phyloP scores from a whole-genome alignment of 2,888 invertebrate genomes.

The Diachrysia chrysitis region DNA sequence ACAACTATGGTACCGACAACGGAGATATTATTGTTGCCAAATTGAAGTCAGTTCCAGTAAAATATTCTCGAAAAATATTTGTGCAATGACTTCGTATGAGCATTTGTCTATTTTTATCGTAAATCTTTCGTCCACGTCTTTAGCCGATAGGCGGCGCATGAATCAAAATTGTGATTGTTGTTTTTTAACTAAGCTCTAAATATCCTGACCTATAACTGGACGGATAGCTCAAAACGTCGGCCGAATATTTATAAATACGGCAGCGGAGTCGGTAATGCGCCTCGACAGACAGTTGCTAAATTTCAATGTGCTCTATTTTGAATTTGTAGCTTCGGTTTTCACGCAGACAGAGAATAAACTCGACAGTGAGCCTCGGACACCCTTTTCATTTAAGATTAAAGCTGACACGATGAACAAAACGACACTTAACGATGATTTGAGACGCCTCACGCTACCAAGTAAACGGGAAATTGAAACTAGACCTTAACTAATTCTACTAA shows the following conservation, averaged over 20 bases:
- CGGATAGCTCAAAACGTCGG: conserved; percentile 75
- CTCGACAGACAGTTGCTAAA: conserved; percentile 88
- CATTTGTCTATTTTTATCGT: conserved; percentile 26
- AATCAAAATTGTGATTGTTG: conserved; percentile 61
- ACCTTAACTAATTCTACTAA: conserved; percentile 30
- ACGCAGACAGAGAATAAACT: conserved; percentile 74
- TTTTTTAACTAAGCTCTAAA: conserved; percentile 75
- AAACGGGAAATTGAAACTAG: conserved; percentile 49
- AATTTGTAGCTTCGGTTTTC: conserved; percentile 79
- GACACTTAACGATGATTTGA: conserved; percentile 43
- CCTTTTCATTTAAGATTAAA: conserved; percentile 58
- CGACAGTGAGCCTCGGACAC: conserved; percentile 61
- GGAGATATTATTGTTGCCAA: conserved; percentile 21
- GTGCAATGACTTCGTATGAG: conserved; percentile 13
- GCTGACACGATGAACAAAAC: conserved; percentile 44
- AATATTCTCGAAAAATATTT: conserved; percentile 28
- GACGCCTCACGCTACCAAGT: conserved; percentile 28
- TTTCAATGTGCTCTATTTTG: conserved; percentile 87
- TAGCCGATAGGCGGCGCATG: conserved; percentile 22
- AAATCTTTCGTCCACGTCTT: conserved; percentile 29
- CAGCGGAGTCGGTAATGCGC: conserved; percentile 81
- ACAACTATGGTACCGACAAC: conserved; percentile 11
- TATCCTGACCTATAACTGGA: conserved; percentile 72
- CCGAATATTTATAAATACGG: conserved; percentile 86
- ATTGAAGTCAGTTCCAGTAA: conserved; percentile 21